A percentile compares a stretch with the other conserved stretches of the same genome.
Evolutionary conservation across 2,113 vertebrate species (phyloP).

Genomic region (Clarias magur): DNA sequence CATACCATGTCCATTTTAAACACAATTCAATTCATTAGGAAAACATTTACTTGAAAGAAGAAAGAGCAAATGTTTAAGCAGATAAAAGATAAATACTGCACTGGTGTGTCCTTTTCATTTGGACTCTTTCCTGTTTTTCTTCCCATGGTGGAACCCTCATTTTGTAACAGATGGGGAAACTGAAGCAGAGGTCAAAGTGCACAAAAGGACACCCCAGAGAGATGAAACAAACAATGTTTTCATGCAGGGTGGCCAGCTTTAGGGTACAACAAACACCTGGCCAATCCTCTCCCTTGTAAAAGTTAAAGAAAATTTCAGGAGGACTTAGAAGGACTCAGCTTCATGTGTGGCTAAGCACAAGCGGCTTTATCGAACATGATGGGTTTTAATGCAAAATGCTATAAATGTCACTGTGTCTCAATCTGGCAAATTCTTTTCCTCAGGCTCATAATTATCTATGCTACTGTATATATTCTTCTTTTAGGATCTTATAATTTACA

Average conservation of each 20-base stretch:
- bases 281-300: not conserved
- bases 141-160: constrained; percentile 2
- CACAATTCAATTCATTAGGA: not conserved
- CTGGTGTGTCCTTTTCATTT: not conserved
- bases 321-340: not conserved
- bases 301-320: not conserved
- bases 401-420: too few species aligned
- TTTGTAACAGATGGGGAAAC: constrained; percentile 39
- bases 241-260: constrained; percentile 41
- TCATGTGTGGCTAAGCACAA: not conserved
- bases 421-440: too few species aligned
- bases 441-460: too few species aligned
- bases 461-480: too few species aligned
- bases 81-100: not conserved
- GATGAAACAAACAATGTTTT: constrained; percentile 43
- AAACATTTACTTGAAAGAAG: not conserved
- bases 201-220: constrained; percentile 47
- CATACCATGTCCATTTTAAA: not conserved
- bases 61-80: not conserved
- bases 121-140: constrained; percentile 5
- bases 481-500: too few species aligned
- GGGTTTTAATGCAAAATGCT: too few species aligned
- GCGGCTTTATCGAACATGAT: not conserved
- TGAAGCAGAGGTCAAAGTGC: constrained; percentile 44
- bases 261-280: constrained; percentile 44